phyloP scores from a whole-genome alignment of 2,888 invertebrate genomes.

The Holacanthella duospinosa region DNA sequence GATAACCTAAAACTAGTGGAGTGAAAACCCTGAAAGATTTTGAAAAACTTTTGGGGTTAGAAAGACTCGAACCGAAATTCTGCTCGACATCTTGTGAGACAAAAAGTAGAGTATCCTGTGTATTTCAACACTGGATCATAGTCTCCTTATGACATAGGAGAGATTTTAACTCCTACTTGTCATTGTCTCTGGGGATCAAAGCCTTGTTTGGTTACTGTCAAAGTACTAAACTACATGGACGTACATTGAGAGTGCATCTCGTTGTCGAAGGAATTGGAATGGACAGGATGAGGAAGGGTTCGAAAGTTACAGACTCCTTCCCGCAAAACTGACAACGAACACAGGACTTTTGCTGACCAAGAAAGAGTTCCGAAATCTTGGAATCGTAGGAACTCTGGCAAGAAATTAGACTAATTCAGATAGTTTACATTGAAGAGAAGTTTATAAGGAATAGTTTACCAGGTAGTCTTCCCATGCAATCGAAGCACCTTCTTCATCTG shows the following conservation, averaged over 20 bases:
- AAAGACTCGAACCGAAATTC: no score
- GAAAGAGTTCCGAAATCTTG: conserved; percentile 64
- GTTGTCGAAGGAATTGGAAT: conserved; percentile 57
- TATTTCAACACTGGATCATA: no score
- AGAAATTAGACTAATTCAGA: conserved; percentile 8
- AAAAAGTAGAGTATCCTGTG: no score
- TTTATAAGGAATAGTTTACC: neutral
- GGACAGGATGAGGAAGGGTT: conserved; percentile 75
- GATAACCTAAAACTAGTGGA: no score
- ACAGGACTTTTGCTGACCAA: conserved; percentile 74
- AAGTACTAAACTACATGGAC: no score
- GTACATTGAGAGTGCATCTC: conserved; percentile 55
- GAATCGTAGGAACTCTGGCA: conserved; percentile 54
- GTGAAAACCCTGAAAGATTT: no score
- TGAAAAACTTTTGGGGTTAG: no score
- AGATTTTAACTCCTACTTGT: no score
- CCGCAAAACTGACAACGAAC: conserved; percentile 63
- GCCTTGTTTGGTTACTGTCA: no score
- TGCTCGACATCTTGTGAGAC: no score
- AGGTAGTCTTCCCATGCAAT: conserved; percentile 60
- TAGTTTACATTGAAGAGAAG: neutral
- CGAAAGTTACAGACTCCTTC: conserved; percentile 69
- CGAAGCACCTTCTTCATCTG: conserved; percentile 42
- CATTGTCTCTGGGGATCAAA: no score
- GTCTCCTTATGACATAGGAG: no score